A percentile compares a stretch with the other conserved stretches of the same genome.
Evolutionary conservation across 2,888 invertebrate genomes (phyloP).

Genomic region (Reticulitermes lucifugus): DNA sequence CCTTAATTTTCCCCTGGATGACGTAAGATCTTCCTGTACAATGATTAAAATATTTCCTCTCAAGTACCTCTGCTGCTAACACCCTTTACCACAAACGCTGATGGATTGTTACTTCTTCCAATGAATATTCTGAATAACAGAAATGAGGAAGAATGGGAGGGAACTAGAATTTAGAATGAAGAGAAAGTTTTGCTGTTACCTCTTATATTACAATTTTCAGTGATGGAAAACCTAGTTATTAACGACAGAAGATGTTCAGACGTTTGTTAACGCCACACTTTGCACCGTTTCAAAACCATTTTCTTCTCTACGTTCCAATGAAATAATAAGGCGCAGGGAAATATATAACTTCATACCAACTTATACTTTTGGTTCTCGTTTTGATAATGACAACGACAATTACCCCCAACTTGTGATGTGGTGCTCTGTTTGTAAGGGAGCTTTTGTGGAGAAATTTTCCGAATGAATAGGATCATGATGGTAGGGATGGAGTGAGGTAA

Average conservation of each 20-base stretch:
- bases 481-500: slow-evolving; percentile 14
- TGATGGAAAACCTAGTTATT: slow-evolving; percentile 22
- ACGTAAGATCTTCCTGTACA: not conserved
- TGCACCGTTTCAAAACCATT: not conserved
- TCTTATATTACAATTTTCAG: slow-evolving; percentile 14
- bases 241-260: slow-evolving; percentile 33
- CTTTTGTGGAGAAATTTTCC: slow-evolving; percentile 17
- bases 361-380: not conserved
- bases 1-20: not conserved
- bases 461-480: slow-evolving; percentile 22
- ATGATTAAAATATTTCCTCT: not conserved
- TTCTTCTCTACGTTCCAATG: not conserved
- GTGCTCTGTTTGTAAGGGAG: slow-evolving; percentile 6
- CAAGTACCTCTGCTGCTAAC: not conserved
- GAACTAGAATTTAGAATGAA: not conserved
- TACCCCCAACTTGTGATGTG: not conserved
- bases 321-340: slow-evolving; percentile 5
- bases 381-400: slow-evolving; percentile 16
- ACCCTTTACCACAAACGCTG: not conserved
- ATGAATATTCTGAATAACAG: not conserved
- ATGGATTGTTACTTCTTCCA: slow-evolving; percentile 3
- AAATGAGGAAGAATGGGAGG: not conserved
- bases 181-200: not conserved
- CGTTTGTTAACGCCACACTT: slow-evolving; percentile 32
- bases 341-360: slow-evolving; percentile 14